Conservation (phyloP, 1,140 invertebrate species). For the Zaprionus camerounensis region DNA sequence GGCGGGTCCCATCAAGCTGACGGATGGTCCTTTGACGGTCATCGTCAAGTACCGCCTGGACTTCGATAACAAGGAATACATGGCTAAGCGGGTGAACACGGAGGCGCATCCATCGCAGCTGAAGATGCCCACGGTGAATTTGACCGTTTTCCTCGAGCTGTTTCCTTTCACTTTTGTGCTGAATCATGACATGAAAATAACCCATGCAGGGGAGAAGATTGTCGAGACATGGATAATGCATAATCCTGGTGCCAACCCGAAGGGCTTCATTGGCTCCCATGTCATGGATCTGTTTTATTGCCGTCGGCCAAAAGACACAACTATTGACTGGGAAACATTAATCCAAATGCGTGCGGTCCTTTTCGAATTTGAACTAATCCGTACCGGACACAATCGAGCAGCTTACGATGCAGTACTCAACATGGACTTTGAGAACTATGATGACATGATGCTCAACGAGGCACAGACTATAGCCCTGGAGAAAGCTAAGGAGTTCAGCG, state of each 20-base stretch:
- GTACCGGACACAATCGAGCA: conserved; percentile 79
- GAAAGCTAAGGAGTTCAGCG: conserved; percentile 60
- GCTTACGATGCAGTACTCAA: conserved; percentile 73
- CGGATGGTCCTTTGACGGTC: conserved; percentile 86
- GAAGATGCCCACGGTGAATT: conserved; percentile 87
- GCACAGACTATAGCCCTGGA: conserved; percentile 59
- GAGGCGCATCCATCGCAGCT: conserved; percentile 85
- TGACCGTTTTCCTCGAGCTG: conserved; percentile 88
- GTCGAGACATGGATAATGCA: conserved; percentile 89
- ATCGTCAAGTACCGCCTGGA: conserved; percentile 90
- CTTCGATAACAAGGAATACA: conserved; percentile 92
- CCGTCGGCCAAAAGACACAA: conserved; percentile 89
- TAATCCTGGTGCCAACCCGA: conserved; percentile 84
- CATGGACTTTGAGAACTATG: conserved; percentile 75
- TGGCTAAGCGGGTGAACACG: conserved; percentile 85
- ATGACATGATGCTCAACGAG: conserved; percentile 74
- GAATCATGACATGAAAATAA: conserved; percentile 79
- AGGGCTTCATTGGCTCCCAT: conserved; percentile 86
- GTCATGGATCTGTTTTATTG: conserved; percentile 89
- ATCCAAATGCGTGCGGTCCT: conserved; percentile 89
- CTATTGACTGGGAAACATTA: conserved; percentile 90
- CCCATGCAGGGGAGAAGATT: conserved; percentile 88
- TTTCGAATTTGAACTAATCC: conserved; percentile 90
- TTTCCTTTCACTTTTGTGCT: conserved; percentile 88
- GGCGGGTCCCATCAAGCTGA: conserved; percentile 75